phyloP scores from a whole-genome alignment of 2,113 vertebrate species.

The Stomatorhinus ivindoensis region DNA sequence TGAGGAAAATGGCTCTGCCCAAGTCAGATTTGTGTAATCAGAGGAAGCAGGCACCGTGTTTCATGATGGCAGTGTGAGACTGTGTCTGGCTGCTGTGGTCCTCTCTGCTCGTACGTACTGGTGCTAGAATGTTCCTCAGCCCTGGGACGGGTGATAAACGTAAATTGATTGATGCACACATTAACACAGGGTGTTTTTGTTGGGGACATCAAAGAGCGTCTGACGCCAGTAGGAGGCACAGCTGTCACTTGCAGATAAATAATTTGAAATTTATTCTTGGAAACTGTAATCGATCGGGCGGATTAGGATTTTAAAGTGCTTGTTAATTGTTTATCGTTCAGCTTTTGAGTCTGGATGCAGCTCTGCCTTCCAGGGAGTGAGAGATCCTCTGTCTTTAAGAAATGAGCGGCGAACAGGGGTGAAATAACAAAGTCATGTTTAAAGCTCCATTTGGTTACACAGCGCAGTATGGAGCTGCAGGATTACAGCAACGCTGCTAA shows the following conservation, averaged over 20 bases:
- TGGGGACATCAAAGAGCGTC: not conserved
- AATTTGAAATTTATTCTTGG: not conserved
- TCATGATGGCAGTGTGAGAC: not conserved
- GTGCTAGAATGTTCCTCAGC: not conserved
- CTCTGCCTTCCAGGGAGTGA: not conserved
- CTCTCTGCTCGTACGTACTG: not conserved
- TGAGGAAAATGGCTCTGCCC: not conserved
- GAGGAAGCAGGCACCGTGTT: not conserved
- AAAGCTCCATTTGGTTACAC: not conserved
- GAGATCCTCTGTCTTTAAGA: not conserved
- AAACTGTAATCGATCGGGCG: constrained; percentile 4
- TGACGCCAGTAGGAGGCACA: not conserved
- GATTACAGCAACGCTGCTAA: not conserved
- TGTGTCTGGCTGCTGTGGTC: not conserved
- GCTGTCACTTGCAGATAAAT: constrained; percentile 6
- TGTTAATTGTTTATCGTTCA: not conserved
- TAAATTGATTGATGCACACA: not conserved
- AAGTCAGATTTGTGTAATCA: not conserved
- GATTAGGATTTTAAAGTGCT: not conserved
- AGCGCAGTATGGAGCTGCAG: not conserved
- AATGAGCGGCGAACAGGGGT: not conserved
- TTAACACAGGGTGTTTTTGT: not conserved
- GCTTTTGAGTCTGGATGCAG: not conserved
- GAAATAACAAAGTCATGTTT: not conserved
- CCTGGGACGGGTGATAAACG: not conserved